These are phyloP conservation scores for Hyperoodon ampullatus DNA, from an alignment of 2,113 vertebrate genomes.

Conservation along the genomic window DNA sequence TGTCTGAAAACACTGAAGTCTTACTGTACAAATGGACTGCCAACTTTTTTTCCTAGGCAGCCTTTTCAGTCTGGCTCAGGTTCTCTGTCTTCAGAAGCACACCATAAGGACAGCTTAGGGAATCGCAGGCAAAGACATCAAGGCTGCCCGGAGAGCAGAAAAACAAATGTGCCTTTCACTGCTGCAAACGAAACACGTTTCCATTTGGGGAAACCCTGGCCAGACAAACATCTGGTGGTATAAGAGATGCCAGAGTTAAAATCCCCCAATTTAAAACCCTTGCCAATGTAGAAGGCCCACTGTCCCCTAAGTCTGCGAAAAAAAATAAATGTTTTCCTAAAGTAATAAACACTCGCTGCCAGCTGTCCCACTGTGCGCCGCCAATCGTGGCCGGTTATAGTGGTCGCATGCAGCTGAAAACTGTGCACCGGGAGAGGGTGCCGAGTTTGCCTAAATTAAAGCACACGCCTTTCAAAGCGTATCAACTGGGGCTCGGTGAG, in stretches of 20 bases:
- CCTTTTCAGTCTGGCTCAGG: not conserved
- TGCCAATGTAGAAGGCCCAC: not conserved
- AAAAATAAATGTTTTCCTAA: slow-evolving; percentile 51
- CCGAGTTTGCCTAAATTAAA: not conserved
- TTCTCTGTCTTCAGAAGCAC: not conserved
- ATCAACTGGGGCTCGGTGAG: not conserved
- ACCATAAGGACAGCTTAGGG: not conserved
- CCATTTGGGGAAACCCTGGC: not conserved
- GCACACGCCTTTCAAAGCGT: not conserved
- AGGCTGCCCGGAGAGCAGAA: not conserved
- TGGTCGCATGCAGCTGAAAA: not conserved
- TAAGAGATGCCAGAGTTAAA: slow-evolving; percentile 6
- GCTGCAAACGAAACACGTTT: slow-evolving; percentile 56
- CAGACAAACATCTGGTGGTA: slow-evolving; percentile 57
- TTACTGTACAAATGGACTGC: not conserved
- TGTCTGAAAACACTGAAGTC: slow-evolving; percentile 43
- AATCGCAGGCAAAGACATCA: not conserved
- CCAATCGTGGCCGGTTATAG: not conserved
- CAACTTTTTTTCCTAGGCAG: not conserved
- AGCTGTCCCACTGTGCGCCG: not conserved
- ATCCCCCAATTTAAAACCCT: slow-evolving; percentile 3
- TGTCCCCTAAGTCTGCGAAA: not conserved
- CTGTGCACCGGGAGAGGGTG: not conserved
- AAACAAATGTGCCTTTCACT: slow-evolving; percentile 52
- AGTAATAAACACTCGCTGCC: not conserved